Percentiles rank a stretch among this genome's conserved stretches.
These are phyloP conservation scores for Mormyrus lacerda DNA, from an alignment of 2,113 vertebrate genomes.

Conservation along the genomic window DNA sequence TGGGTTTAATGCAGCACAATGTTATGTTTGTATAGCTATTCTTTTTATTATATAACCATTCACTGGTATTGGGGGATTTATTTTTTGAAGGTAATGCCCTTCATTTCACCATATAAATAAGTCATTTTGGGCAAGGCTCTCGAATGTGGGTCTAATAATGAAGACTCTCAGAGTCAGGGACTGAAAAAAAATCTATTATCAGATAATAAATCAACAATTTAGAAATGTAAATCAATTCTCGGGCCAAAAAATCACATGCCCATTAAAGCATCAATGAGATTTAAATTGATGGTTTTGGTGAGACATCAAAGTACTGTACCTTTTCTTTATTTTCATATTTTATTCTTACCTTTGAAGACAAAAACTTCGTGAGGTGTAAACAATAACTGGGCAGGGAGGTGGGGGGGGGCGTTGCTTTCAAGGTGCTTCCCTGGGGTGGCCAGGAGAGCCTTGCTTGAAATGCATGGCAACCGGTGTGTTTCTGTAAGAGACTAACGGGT, in stretches of 20 bases:
- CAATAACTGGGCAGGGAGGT: background rate
- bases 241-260: background rate
- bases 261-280: background rate
- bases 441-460: background rate
- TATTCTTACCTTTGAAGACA: background rate
- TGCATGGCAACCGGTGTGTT: background rate
- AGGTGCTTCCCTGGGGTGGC: background rate
- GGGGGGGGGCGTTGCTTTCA: background rate
- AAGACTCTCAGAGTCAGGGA: background rate
- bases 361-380: background rate
- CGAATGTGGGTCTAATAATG: background rate
- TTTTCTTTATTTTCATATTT: background rate
- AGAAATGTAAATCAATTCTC: background rate
- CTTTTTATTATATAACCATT: background rate
- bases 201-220: conserved; percentile 5
- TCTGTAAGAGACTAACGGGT: conserved; percentile 45
- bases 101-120: background rate
- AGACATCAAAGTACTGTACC: too few species aligned
- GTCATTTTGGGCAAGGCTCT: background rate
- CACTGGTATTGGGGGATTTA: background rate
- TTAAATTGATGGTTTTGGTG: background rate
- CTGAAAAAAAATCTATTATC: conserved; percentile 5
- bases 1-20: background rate
- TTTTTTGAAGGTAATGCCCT: background rate
- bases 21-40: background rate